Evolutionary conservation across 2,888 invertebrate genomes (phyloP).

Genomic region (Netelia inedita): DNA sequence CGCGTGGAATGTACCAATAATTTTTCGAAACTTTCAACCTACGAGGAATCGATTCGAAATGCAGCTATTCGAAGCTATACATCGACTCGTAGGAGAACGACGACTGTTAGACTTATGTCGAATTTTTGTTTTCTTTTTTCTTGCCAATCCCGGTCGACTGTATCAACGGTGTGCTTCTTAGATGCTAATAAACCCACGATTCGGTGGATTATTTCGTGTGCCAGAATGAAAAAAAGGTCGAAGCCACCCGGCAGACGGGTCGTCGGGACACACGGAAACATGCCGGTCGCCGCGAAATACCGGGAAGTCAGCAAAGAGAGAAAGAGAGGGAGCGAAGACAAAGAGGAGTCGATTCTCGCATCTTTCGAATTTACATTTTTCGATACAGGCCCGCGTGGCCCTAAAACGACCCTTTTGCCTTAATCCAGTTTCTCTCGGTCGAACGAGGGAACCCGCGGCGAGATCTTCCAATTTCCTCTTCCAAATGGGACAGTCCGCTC

Average conservation of each 20-base stretch:
- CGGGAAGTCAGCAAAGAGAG: conserved; percentile 72
- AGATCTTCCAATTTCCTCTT: conserved; percentile 39
- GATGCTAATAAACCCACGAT: conserved; percentile 82
- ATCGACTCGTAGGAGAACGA: conserved; percentile 35
- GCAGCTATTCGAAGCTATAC: conserved; percentile 75
- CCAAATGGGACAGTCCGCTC: neutral
- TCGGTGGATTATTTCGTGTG: conserved; percentile 76
- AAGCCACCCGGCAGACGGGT: conserved; percentile 70
- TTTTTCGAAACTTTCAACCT: conserved; percentile 61
- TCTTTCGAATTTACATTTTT: conserved; percentile 68
- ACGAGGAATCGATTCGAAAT: conserved; percentile 78
- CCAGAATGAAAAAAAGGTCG: conserved; percentile 63
- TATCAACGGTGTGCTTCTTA: conserved; percentile 73
- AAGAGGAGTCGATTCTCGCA: conserved; percentile 46
- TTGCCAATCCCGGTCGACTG: conserved; percentile 63
- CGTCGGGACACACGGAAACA: conserved; percentile 52
- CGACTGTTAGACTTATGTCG: conserved; percentile 66
- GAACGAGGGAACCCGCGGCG: neutral
- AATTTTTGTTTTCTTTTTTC: conserved; percentile 55
- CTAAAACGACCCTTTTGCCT: conserved; percentile 49
- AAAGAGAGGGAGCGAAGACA: conserved; percentile 55
- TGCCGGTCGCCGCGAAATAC: conserved; percentile 75
- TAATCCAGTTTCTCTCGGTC: conserved; percentile 30
- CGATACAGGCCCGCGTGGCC: conserved; percentile 19
- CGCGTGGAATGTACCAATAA: conserved; percentile 73